Evolutionary conservation across 2,113 vertebrate species (phyloP), one percentile per base, ranked within the genome.

Genomic region (Cairina moschata): DNA sequence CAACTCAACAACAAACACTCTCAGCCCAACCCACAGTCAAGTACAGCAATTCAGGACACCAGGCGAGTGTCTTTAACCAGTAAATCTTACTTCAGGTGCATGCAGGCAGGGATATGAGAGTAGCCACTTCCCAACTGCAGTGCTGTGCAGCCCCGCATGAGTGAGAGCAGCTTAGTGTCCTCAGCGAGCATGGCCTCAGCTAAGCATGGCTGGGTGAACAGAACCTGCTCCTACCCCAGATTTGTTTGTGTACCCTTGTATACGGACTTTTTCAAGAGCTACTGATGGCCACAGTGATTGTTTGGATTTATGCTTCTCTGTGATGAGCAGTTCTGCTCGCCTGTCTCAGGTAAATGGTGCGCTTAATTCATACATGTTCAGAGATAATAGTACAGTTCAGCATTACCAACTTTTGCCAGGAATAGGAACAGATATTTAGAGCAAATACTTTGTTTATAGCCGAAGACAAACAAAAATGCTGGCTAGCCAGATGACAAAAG

Each of bases 361-460:
- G 60, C 32, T 81, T 86, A 28, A 8, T 58, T 80, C 26, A 58
- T 25, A 10, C 21, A 20, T 59, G 62, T 74, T 79, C 34, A 26
- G 42, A 76, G 12, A 52, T 22, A 60, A 38, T 36, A 75, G 62
- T 14, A 28, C 7, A 72, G 36, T 50, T 91, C 66, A 78, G 46
- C n/a, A 55, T 36, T 71, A 85, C 18, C 32, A 80, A 54, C 34
- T 54, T 76, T 23, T 78, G 9, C 28, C 11, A 15, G 50, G 29
- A 87, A 82, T 67, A 90, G 2, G 17, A 90, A 83, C 5, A 50
- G 34, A 52, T 72, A 54, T 38, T 85, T 54, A 83, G 38, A 5
- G 29, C 34, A 85, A 90, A 83, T 8, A 32, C 44, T 90, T 72
- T 62, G 56, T 80, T 86, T 90, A 88, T 29, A 91, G 12, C 17